Evolutionary conservation across 2,888 invertebrate genomes (phyloP).

Genomic region (Harpalus rufipes): DNA sequence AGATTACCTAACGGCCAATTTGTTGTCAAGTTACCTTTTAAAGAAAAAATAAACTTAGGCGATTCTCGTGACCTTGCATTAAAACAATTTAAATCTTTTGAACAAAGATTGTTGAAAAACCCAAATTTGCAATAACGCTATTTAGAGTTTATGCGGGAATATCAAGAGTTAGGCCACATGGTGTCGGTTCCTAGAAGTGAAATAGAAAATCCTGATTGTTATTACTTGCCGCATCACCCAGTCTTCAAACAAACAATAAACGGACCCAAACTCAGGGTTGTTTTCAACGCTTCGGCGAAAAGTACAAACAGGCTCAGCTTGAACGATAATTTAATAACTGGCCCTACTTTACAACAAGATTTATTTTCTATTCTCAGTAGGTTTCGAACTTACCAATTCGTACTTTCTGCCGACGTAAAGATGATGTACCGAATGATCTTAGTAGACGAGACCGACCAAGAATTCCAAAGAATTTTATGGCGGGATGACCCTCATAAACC

Average conservation of each 20-base stretch:
- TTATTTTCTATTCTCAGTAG: too few relatives aligned
- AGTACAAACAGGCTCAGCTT: neutral
- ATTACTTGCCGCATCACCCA: neutral
- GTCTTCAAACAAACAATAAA: constrained; percentile 8
- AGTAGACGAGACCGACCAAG: neutral
- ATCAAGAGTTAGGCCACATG: neutral
- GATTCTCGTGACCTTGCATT: neutral
- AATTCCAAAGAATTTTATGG: constrained; percentile 9
- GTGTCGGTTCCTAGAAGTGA: neutral
- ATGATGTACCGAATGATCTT: constrained; percentile 29
- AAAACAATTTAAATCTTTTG: neutral
- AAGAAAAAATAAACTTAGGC: neutral
- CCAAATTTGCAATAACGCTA: neutral
- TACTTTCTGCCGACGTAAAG: constrained; percentile 21
- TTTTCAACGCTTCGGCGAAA: constrained; percentile 2
- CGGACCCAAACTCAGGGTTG: neutral
- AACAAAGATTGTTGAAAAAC: constrained; percentile 9
- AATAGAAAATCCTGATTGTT: neutral
- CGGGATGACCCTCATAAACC: neutral
- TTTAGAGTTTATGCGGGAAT: neutral
- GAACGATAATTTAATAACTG: neutral
- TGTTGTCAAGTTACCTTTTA: neutral
- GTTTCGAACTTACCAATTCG: neutral
- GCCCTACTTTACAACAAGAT: constrained; percentile 33
- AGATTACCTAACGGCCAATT: neutral